These are phyloP conservation scores for Euborellia annulipes DNA, from an alignment of 1,140 invertebrate species.

Conservation along the genomic window DNA sequence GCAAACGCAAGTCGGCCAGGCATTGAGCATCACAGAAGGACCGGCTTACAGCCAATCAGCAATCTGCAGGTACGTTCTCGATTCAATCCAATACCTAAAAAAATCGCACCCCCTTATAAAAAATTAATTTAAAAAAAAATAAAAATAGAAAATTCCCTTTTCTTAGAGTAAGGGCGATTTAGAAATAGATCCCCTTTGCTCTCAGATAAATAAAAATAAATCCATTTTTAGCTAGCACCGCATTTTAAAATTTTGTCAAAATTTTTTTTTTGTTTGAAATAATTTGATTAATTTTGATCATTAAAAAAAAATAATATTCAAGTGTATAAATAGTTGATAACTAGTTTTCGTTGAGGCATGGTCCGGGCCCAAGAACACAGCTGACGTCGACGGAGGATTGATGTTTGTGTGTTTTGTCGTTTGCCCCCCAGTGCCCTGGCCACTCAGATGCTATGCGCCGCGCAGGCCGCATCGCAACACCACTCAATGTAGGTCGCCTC, in stretches of 20 bases:
- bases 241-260: too few species aligned
- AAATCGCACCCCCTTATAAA: too few species aligned
- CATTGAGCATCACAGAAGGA: slow-evolving; percentile 86
- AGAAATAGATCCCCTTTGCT: too few species aligned
- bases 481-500: slow-evolving; percentile 69
- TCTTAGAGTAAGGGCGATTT: too few species aligned
- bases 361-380: neutral
- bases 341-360: neutral
- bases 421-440: slow-evolving; percentile 76
- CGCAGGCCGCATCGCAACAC: slow-evolving; percentile 73
- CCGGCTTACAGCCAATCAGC: slow-evolving; percentile 97
- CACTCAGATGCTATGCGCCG: slow-evolving; percentile 84
- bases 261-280: too few species aligned
- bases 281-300: too few species aligned
- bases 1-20: slow-evolving; percentile 91
- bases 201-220: too few species aligned
- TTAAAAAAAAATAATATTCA: slow-evolving; percentile 1
- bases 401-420: slow-evolving; percentile 9
- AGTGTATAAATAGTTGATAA: slow-evolving; percentile 1
- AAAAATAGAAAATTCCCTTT: too few species aligned
- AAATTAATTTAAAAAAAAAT: too few species aligned
- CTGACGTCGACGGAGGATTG: neutral
- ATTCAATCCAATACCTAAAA: neutral
- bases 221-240: too few species aligned
- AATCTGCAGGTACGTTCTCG: slow-evolving; percentile 75